Percentiles rank a stretch among this genome's conserved stretches.
Conservation (phyloP, 1,140 invertebrate genomes). For the Reticulitermes speratus region DNA sequence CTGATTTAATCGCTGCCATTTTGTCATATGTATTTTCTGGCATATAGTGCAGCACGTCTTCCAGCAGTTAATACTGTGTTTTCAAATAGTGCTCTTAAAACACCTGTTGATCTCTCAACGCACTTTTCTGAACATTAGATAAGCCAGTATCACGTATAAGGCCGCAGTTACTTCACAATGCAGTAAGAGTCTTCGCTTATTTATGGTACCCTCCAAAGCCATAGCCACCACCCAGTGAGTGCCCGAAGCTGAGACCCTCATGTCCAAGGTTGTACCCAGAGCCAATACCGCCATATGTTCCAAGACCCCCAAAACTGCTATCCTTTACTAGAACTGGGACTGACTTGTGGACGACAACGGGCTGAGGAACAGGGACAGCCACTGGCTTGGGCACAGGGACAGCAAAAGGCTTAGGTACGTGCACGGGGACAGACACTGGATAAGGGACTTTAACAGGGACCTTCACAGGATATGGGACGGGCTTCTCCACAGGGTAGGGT, state of each 20-base stretch:
- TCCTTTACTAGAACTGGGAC: constrained; percentile 28
- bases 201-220: not conserved
- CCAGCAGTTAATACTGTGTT: too few species aligned
- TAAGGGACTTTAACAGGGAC: constrained; percentile 31
- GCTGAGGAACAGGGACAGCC: constrained; percentile 25
- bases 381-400: constrained; percentile 29
- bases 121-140: too few species aligned
- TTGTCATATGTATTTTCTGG: too few species aligned
- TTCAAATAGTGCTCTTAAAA: too few species aligned
- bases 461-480: constrained; percentile 32
- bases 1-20: too few species aligned
- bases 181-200: not conserved
- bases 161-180: too few species aligned
- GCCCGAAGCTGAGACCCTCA: constrained; percentile 21
- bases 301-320: not conserved
- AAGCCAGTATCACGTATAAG: too few species aligned
- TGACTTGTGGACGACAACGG: constrained; percentile 20
- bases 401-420: constrained; percentile 22
- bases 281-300: not conserved
- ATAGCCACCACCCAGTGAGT: not conserved
- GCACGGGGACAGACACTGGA: constrained; percentile 29
- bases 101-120: too few species aligned
- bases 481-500: constrained; percentile 36
- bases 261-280: not conserved
- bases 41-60: too few species aligned